Evolutionary conservation across 2,797 vertebrate species (phyloP), one percentile per base, ranked within the genome.

Genomic region (Pseudopleuronectes americanus): DNA sequence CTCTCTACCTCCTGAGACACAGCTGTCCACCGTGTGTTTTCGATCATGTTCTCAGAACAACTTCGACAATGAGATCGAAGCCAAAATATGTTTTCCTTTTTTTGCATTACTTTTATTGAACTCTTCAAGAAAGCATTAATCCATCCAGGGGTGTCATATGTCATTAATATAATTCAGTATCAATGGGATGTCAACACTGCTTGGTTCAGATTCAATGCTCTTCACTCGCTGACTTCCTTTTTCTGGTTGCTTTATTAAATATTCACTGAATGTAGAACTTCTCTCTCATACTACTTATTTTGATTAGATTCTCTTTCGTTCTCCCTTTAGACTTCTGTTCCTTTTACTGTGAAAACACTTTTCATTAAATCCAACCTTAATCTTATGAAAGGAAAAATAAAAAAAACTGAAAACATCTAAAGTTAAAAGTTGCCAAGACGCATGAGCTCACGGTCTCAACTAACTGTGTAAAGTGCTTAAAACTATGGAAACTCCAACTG

Each of bases 391-490:
- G 70, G 69, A 78, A 75, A 3, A 57, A 38, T n/a, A 24, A 45
- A 45, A 45, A 7, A 45, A 19, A 19, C 0, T 49, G 10, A 76
- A 82, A 68, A 73, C 22, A 72, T 73, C 74, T 64, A 13, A 70
- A 69, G 54, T 65, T 57, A 38, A 76, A 82, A 73, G 57, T 66
- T 54, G 28, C 49, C 60, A 55, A 60, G 58, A 71, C 0, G 26
- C 52, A 28, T 23, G 23, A 28, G 59, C 68, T 54, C 62, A 69
- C 60, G 45, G 72, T 79, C 57, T 72, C 66, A 65, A 68, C 62
- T 77, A 8, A 75, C 64, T 56, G 41, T 76, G 68, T 73, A 19
- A 80, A 75, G 60, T 64, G 49, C 14, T 38, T 56, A 75, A 9
- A 51, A 51, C 48, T 51, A 51, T 23, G 23, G 3, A 72, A 79